Evolutionary conservation across 2,113 vertebrate species (phyloP), one percentile per base, ranked within the genome.

Genomic region (Poeciliopsis retropinna): DNA sequence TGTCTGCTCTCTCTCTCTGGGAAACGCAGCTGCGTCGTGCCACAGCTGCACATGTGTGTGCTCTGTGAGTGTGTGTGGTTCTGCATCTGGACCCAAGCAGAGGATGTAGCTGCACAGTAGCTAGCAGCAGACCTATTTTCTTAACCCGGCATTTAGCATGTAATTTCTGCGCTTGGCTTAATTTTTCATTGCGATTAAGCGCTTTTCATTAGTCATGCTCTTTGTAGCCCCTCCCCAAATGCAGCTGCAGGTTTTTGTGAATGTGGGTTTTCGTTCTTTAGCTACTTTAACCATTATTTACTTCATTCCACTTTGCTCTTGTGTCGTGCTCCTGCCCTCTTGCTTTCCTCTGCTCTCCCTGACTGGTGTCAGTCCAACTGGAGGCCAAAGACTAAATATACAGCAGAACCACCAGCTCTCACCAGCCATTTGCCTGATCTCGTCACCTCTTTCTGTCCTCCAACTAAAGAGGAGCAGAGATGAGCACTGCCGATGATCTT

Each of bases 341-440:
- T 62, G 5, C 30, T 61, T 0, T 2, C 29, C 68, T 32, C 78
- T 63, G 65, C 31, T 76, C 47, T 32, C 64, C 83, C 66, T 84
- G 73, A 72, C 70, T 66, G 73, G 73, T 83, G 67, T 86, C 72
- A 77, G 81, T 84, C 87, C 88, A 89, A 83, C 88, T 87, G 73
- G 63, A 79, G 80, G 70, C 66, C 69, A 89, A 93, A 92, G 79
- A 83, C 88, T 92, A 92, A 91, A 93, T 90, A 88, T 90, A 93
- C 63, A 62, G 30, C 47, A 70, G 63, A 70, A 69, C 57, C 61
- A 34, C 67, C 44, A 41, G 70, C 73, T 88, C 79, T 39, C 19
- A 83, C 68, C 76, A 74, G 72, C 75, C 80, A 66, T 78, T 69
- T 54, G 11, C 63, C 57, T 64, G 78, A 76, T 67, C n/a, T 29